Conservation (phyloP, 2,888 invertebrate species). For the Chesias legatella region DNA sequence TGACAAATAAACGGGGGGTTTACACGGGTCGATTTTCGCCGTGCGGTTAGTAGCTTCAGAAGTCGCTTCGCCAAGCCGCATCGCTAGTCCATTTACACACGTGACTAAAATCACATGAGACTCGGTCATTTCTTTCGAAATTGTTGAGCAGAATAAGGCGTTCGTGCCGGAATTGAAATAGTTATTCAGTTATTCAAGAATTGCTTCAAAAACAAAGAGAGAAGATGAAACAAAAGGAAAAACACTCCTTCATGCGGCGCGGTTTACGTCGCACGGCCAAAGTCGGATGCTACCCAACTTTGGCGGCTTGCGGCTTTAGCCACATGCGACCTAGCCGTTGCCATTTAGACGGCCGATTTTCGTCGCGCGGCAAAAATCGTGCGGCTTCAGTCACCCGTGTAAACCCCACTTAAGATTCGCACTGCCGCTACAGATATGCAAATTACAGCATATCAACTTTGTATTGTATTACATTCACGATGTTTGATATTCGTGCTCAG, state of each 20-base stretch:
- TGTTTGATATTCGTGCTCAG: constrained; percentile 38
- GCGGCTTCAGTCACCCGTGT: too few species aligned
- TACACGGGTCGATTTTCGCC: constrained; percentile 44
- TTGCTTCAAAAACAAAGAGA: too few species aligned
- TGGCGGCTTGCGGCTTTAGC: constrained; percentile 43
- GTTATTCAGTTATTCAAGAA: too few species aligned
- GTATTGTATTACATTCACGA: constrained; percentile 32
- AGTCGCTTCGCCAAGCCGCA: constrained; percentile 33
- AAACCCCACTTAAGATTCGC: too few species aligned
- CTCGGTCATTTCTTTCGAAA: constrained; percentile 39
- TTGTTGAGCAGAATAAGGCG: constrained; percentile 35
- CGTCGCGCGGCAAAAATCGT: constrained; percentile 37
- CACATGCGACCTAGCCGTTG: constrained; percentile 39
- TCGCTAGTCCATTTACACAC: too few species aligned
- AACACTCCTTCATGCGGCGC: too few species aligned
- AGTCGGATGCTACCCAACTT: constrained; percentile 45
- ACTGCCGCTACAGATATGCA: constrained; percentile 23
- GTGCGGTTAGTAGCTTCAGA: constrained; percentile 36
- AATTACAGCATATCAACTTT: constrained; percentile 16
- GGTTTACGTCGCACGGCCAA: constrained; percentile 40
- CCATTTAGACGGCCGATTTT: constrained; percentile 39
- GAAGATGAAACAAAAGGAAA: too few species aligned
- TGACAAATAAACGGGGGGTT: constrained; percentile 30
- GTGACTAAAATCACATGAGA: too few species aligned
- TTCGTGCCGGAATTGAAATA: too few species aligned